A percentile compares a stretch with the other conserved stretches of the same genome.
phyloP scores from a whole-genome alignment of 2,797 vertebrate species.

The Australoheros facetus region DNA sequence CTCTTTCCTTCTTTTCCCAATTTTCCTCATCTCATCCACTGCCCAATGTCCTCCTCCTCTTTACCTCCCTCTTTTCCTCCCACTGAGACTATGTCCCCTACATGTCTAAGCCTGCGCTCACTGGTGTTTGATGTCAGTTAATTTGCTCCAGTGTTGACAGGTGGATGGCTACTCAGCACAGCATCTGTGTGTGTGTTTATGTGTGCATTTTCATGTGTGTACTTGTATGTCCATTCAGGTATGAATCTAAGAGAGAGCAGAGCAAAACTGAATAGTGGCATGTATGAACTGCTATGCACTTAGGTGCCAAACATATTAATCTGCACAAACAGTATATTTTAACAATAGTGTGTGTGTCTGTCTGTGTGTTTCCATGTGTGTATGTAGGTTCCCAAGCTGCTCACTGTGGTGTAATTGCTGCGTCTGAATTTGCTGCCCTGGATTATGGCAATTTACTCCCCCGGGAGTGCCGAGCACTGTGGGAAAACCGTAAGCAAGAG shows the following conservation, averaged over 20 bases:
- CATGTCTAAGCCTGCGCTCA: slow-evolving; percentile 84
- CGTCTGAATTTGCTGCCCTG: slow-evolving; percentile 76
- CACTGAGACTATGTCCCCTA: slow-evolving; percentile 77
- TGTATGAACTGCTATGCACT: neutral
- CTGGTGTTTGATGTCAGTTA: slow-evolving; percentile 86
- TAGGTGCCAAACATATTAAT: slow-evolving; percentile 15
- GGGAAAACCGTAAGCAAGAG: slow-evolving; percentile 73
- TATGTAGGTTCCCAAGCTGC: slow-evolving; percentile 70
- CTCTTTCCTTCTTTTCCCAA: slow-evolving; percentile 11
- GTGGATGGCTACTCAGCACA: slow-evolving; percentile 71
- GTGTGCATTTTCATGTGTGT: slow-evolving; percentile 21
- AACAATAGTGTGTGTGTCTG: neutral
- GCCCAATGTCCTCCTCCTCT: slow-evolving; percentile 28
- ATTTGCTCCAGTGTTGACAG: slow-evolving; percentile 86
- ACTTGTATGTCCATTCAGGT: slow-evolving; percentile 30
- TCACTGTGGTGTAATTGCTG: slow-evolving; percentile 75
- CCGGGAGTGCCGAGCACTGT: slow-evolving; percentile 77
- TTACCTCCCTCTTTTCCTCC: slow-evolving; percentile 28
- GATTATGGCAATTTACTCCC: slow-evolving; percentile 82
- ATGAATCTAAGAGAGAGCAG: slow-evolving; percentile 6
- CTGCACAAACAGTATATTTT: slow-evolving; percentile 12
- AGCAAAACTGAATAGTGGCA: neutral
- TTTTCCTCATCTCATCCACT: slow-evolving; percentile 16
- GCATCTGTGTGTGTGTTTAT: slow-evolving; percentile 57
- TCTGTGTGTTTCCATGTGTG: slow-evolving; percentile 32